These are phyloP conservation scores for Ptilorrhoa leucosticta DNA, from an alignment of 2,113 vertebrate genomes.

Conservation along the genomic window DNA sequence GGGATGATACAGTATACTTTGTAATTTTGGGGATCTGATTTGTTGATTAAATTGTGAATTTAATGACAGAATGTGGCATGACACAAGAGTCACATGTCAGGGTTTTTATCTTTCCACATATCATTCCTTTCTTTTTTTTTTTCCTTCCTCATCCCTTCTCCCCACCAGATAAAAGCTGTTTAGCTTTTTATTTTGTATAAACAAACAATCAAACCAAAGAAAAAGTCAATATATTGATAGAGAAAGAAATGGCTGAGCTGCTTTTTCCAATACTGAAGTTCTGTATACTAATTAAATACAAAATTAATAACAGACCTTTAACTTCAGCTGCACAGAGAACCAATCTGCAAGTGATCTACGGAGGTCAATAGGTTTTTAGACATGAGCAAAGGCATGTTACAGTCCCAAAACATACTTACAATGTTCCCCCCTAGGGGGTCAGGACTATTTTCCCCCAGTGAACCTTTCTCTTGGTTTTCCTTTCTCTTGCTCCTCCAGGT, in stretches of 20 bases:
- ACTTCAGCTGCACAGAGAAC: background rate
- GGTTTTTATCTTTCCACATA: background rate
- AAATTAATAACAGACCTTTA: background rate
- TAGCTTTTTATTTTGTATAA: background rate
- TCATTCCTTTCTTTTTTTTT: background rate
- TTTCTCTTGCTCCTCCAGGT: background rate
- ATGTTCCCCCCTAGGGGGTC: rapidly evolving
- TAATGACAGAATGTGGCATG: background rate
- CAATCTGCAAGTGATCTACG: background rate
- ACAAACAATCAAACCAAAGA: background rate
- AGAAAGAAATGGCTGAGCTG: background rate
- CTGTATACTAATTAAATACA: background rate
- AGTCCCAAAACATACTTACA: background rate
- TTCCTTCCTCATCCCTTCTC: background rate
- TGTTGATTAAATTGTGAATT: background rate
- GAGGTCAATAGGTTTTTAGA: background rate
- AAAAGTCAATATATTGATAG: background rate
- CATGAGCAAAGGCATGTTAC: background rate
- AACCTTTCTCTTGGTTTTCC: background rate
- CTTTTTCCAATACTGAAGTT: background rate
- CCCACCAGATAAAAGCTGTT: background rate
- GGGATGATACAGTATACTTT: background rate
- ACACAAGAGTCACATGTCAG: background rate
- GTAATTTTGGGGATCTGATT: background rate
- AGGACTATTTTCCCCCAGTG: background rate